phyloP scores from a whole-genome alignment of 2,113 vertebrate genomes.

The Peromyscus californicus region DNA sequence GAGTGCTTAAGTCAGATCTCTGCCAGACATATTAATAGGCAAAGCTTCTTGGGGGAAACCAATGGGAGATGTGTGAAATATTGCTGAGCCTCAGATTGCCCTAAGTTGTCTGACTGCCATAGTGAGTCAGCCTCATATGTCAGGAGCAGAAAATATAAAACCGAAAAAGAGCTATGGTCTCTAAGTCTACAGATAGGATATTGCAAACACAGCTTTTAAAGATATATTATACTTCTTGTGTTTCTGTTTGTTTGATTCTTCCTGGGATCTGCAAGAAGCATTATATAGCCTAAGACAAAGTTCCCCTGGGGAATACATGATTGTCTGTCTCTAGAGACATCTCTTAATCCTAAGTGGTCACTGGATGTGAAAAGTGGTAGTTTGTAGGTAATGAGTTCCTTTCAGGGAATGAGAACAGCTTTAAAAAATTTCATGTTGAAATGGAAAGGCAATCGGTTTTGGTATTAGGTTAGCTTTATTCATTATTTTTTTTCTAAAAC shows the following conservation, averaged over 20 bases:
- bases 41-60: constrained; percentile 23
- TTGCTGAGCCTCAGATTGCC: neutral
- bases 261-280: neutral
- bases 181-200: neutral
- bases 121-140: neutral
- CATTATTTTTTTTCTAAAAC: neutral
- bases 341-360: neutral
- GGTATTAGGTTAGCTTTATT: neutral
- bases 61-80: constrained; percentile 19
- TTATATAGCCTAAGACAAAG: neutral
- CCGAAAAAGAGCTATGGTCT: neutral
- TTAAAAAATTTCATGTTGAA: neutral
- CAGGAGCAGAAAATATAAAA: neutral
- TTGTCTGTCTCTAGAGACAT: neutral
- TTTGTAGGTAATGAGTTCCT: neutral
- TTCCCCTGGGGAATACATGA: neutral
- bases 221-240: neutral
- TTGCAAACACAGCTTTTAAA: neutral
- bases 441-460: neutral
- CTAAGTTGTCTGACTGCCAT: constrained; percentile 47
- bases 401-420: neutral
- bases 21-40: constrained; percentile 53
- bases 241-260: neutral
- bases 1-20: neutral
- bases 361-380: neutral